Conservation (phyloP, 2,113 vertebrate species). For the Clarias batrachus region DNA sequence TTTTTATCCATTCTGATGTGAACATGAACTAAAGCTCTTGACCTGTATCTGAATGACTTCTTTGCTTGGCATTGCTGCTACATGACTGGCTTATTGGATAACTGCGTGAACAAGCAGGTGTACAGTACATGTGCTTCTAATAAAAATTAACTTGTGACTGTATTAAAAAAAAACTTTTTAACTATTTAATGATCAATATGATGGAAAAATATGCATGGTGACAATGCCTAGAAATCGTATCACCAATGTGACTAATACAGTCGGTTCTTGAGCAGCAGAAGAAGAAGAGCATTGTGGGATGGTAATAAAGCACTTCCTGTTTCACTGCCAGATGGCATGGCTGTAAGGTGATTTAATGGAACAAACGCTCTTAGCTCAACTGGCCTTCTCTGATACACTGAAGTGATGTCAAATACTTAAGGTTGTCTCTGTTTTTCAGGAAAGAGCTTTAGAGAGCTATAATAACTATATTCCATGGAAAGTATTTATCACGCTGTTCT, state of each 20-base stretch:
- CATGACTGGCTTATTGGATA: neutral
- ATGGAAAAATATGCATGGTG: neutral
- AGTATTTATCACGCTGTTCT: conserved; percentile 56
- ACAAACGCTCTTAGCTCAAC: conserved; percentile 49
- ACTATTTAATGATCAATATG: conserved; percentile 27
- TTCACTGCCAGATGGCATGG: conserved; percentile 59
- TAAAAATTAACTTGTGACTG: neutral
- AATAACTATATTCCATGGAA: conserved; percentile 68
- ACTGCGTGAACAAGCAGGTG: neutral
- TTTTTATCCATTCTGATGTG: neutral
- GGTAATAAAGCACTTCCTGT: conserved; percentile 53
- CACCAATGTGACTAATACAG: neutral
- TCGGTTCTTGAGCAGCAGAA: conserved; percentile 45
- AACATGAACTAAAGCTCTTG: neutral
- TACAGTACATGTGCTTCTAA: neutral
- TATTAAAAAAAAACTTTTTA: neutral
- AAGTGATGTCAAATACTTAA: conserved; percentile 56
- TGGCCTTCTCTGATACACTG: conserved; percentile 35
- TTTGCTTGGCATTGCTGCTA: neutral
- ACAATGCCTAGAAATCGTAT: conserved; percentile 29
- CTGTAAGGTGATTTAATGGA: conserved; percentile 59
- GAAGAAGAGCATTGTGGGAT: conserved; percentile 49
- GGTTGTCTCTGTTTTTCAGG: conserved; percentile 44
- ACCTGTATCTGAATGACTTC: neutral
- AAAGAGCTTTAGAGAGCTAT: conserved; percentile 26